These are phyloP conservation scores for Actinopyga echinites DNA, from an alignment of 53 echinoderm and acorn worm genomes.

Conservation along the genomic window DNA sequence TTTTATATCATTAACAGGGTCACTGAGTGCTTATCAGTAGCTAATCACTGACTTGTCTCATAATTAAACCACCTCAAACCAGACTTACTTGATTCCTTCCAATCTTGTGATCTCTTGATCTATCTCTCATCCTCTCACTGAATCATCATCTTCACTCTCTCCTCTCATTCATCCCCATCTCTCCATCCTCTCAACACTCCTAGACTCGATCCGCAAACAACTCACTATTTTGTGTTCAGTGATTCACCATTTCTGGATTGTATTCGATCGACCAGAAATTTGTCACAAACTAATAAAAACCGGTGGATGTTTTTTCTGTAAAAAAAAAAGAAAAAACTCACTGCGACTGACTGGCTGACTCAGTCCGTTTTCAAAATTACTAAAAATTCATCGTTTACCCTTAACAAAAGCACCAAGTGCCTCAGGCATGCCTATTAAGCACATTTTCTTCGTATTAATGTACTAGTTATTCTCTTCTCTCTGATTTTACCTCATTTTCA, in stretches of 20 bases:
- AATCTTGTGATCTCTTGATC: neutral
- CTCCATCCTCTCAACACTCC: neutral
- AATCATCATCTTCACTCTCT: neutral
- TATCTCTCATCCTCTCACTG: slow-evolving; percentile 26
- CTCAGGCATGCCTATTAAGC: slow-evolving; percentile 37
- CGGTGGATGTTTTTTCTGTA: too few species aligned
- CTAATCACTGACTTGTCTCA: too few species aligned
- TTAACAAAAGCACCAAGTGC: neutral
- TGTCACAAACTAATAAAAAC: too few species aligned
- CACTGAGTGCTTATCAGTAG: too few species aligned
- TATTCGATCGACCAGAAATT: too few species aligned
- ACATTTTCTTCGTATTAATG: slow-evolving; percentile 25
- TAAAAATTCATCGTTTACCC: too few species aligned
- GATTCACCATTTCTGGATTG: slow-evolving; percentile 2
- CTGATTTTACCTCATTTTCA: neutral
- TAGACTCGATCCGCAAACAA: slow-evolving; percentile 39
- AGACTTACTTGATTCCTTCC: too few species aligned
- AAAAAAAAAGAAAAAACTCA: too few species aligned
- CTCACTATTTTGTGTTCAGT: slow-evolving; percentile 47
- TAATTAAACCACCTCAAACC: too few species aligned
- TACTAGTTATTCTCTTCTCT: neutral
- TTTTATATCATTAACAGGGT: too few species aligned
- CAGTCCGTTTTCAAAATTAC: too few species aligned
- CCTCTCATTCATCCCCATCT: slow-evolving; percentile 10
- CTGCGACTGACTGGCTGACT: too few species aligned